Evolutionary conservation across 1,140 invertebrate species (phyloP).

Genomic region (Archivesica marissinica): DNA sequence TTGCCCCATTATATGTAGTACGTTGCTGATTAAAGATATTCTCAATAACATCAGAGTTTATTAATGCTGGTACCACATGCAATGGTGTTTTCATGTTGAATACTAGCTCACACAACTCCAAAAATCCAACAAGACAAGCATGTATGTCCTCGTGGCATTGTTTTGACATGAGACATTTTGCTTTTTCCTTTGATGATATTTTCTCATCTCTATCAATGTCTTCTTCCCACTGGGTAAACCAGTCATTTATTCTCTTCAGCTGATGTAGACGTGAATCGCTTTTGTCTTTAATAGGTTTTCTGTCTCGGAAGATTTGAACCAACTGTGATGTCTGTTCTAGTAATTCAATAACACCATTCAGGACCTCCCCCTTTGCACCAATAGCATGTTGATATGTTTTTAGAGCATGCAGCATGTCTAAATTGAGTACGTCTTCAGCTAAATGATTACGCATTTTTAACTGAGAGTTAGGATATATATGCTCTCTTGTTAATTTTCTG

Average conservation of each 20-base stretch:
- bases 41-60: constrained; percentile 61
- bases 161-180: constrained; percentile 38
- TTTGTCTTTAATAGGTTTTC: not conserved
- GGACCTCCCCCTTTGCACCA: constrained; percentile 35
- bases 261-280: constrained; percentile 32
- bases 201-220: not conserved
- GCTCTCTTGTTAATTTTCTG: constrained; percentile 21
- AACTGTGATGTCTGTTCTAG: constrained; percentile 41
- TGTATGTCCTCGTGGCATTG: constrained; percentile 59
- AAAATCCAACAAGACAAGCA: constrained; percentile 38
- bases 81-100: not conserved
- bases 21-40: too few relatives aligned
- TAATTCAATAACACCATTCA: constrained; percentile 47
- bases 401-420: constrained; percentile 50
- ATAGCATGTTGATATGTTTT: constrained; percentile 12
- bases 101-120: constrained; percentile 6
- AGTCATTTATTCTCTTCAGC: not conserved
- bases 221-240: constrained; percentile 34
- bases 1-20: constrained; percentile 52
- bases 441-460: constrained; percentile 60
- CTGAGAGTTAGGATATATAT: not conserved
- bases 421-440: constrained; percentile 53
- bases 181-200: too few relatives aligned
- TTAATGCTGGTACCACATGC: constrained; percentile 33
- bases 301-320: constrained; percentile 45